These are phyloP conservation scores for Anguilla rostrata DNA, from an alignment of 2,113 vertebrate genomes.

Conservation along the genomic window DNA sequence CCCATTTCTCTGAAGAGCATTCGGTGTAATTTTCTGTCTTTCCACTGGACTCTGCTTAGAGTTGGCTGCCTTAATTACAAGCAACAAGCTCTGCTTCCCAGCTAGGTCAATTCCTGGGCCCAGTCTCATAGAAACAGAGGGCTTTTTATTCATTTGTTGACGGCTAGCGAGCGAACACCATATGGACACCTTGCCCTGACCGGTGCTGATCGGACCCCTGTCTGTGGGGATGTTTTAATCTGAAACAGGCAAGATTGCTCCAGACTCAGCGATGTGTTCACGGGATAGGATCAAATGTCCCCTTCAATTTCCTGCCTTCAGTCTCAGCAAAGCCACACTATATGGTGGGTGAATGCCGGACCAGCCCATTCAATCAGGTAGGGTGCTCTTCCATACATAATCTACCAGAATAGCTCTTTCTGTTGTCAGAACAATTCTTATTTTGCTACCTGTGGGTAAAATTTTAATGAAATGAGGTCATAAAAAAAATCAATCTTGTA, in stretches of 20 bases:
- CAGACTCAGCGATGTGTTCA: not conserved
- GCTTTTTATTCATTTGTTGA: not conserved
- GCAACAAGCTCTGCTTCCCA: not conserved
- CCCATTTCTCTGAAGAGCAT: not conserved
- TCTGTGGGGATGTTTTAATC: not conserved
- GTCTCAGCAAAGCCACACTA: not conserved
- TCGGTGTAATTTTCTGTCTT: not conserved
- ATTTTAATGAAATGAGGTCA: conserved; percentile 28
- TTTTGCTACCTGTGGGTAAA: conserved; percentile 28
- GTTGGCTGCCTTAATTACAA: conserved; percentile 9
- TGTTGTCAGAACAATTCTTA: conserved; percentile 12
- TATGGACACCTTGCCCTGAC: not conserved
- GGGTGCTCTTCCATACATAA: conserved; percentile 27
- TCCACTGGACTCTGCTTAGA: not conserved
- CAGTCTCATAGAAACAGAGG: not conserved
- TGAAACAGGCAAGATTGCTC: not conserved
- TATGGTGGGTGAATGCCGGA: not conserved
- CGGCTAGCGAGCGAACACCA: not conserved
- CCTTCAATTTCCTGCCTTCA: not conserved
- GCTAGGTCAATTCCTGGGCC: not conserved
- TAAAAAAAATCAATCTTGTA: conserved; percentile 13
- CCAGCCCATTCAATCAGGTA: not conserved
- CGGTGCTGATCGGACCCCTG: not conserved
- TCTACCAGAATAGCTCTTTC: conserved; percentile 32
- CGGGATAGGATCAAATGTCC: not conserved